Evolutionary conservation across 2,797 vertebrate genomes (phyloP).

Genomic region (Artibeus lituratus): DNA sequence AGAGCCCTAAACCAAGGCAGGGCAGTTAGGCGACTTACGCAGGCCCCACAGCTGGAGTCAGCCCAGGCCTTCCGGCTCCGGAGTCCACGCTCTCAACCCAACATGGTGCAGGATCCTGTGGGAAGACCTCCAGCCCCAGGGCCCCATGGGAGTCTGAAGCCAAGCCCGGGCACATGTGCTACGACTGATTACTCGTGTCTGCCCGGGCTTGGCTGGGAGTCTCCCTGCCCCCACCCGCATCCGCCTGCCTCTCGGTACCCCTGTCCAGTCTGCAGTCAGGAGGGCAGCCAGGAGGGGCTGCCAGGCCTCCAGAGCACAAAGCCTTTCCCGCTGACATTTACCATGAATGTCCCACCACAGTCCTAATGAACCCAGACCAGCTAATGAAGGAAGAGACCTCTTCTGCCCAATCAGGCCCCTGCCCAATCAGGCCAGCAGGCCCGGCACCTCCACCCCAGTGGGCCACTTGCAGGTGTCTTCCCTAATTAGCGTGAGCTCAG

Average conservation of each 20-base stretch:
- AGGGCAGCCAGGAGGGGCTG: background rate
- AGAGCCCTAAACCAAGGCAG: background rate
- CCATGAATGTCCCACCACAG: background rate
- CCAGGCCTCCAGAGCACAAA: background rate
- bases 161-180: background rate
- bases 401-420: background rate
- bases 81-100: background rate
- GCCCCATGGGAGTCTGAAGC: background rate
- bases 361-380: background rate
- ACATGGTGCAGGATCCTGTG: background rate
- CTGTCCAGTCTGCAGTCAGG: background rate
- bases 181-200: background rate
- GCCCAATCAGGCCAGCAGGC: background rate
- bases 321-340: background rate
- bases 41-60: background rate
- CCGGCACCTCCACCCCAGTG: fast-evolving
- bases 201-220: fast-evolving
- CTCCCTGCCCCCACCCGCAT: background rate
- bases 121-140: background rate
- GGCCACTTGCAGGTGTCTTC: background rate
- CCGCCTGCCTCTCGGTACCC: background rate
- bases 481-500: constrained; percentile 27
- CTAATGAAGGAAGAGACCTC: background rate
- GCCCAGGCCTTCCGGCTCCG: background rate
- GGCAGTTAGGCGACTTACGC: too few relatives aligned